Base-by-base conservation (phyloP, 2,888 invertebrate species). In the Euproctis similis region DNA sequence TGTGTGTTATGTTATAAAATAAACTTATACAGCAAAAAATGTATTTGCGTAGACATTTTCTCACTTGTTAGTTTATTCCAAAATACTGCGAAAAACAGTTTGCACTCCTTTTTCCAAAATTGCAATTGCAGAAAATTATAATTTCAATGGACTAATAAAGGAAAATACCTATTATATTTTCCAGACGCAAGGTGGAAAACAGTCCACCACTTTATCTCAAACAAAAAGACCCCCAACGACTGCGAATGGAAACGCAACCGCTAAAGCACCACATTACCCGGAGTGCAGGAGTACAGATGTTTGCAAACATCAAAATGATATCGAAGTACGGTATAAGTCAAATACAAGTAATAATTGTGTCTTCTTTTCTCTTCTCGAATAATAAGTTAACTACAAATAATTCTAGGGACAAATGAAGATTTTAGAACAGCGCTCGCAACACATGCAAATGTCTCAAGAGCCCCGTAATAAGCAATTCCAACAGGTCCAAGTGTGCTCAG, bases 341-440 rank as follows among this genome's bases (percentile, higher is more conserved):
- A 14, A 14, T 14, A n/a, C 6, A 14, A 4, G 14, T 14, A 4
- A 14, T 14, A 14, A n/a, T n/a, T n/a, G n/a, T n/a, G n/a, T n/a
- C n/a, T n/a, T n/a, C n/a, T n/a, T n/a, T n/a, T n/a, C n/a, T n/a
- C n/a, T n/a, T n/a, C n/a, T n/a, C n/a, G n/a, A n/a, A n/a, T 14
- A 14, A 14, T 4, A 14, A 4, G 4, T 4, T 14, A 4, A 14
- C 14, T 4, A 14, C 6, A 14, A 14, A 18, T 0, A 2, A 26
- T 51, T 50, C 12, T 50, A 71, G 70, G 69, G 67, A 44, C 71
- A 73, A 54, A 68, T 65, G 45, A 65, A 53, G 24, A 43, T 52
- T 8, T 23, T 73, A 47, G 53, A 74, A 46, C 59, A 57, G 7
- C 53, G 55, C 22, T 61, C 57, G 28, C 53, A 56, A 23, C 55